Conservation (phyloP, 2,113 vertebrate species). For the Cochlearius cochlearius region DNA sequence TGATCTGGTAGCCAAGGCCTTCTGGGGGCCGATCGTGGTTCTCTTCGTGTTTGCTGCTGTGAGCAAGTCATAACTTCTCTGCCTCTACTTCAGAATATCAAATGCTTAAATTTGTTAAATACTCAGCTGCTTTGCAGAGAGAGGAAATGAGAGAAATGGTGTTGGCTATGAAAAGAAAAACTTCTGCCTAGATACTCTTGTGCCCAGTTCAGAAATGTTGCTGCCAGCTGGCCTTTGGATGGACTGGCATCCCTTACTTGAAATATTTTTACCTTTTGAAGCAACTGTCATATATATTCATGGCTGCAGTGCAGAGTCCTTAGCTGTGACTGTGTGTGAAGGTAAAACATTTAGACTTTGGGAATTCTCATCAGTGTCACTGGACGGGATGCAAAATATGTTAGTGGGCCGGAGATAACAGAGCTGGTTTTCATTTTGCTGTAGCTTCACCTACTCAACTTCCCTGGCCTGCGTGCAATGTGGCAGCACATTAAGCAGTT, state of each 20-base stretch:
- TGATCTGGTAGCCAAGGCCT: neutral
- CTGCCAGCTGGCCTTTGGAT: neutral
- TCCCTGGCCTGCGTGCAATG: neutral
- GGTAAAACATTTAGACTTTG: neutral
- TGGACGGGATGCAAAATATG: neutral
- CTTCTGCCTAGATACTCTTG: neutral
- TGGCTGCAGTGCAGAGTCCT: conserved; percentile 4
- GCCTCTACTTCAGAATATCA: neutral
- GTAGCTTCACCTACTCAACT: neutral
- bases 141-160: neutral
- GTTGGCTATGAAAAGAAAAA: neutral
- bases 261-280: conserved; percentile 20
- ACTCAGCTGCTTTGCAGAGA: neutral
- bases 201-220: neutral
- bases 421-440: neutral
- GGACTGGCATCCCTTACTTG: conserved; percentile 4
- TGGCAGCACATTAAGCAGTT: neutral
- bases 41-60: neutral
- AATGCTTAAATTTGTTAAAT: neutral
- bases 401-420: neutral
- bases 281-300: neutral
- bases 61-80: neutral
- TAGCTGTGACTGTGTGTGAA: neutral
- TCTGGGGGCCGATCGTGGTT: neutral
- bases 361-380: neutral